Percentiles rank a stretch among this genome's conserved stretches.
phyloP scores from a whole-genome alignment of 2,888 invertebrate species.

The Polyploca ridens region DNA sequence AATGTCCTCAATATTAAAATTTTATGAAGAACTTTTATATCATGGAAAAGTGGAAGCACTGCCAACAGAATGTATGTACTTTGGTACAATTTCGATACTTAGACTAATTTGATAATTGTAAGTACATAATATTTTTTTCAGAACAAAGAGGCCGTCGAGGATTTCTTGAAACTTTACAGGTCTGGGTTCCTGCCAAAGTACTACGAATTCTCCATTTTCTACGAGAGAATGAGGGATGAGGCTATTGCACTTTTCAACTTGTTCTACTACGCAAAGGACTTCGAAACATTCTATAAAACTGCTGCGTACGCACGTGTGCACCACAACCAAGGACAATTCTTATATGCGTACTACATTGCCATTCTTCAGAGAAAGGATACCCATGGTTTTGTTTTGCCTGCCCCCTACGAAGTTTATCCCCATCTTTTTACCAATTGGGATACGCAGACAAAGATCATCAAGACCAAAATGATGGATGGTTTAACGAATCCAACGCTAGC shows the following conservation, averaged over 20 bases:
- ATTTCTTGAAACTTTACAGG: conserved; percentile 69
- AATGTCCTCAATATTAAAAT: no score
- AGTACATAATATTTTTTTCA: conserved; percentile 39
- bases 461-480: conserved; percentile 70
- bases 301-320: conserved; percentile 83
- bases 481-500: conserved; percentile 54
- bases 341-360: conserved; percentile 86
- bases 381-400: conserved; percentile 84
- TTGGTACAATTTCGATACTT: no score
- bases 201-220: conserved; percentile 80
- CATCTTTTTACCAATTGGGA: conserved; percentile 86
- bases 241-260: conserved; percentile 82
- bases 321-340: conserved; percentile 86
- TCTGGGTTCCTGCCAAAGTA: conserved; percentile 77
- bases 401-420: conserved; percentile 88
- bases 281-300: conserved; percentile 84
- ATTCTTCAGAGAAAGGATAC: conserved; percentile 85
- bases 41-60: no score
- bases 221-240: conserved; percentile 73
- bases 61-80: no score
- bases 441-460: conserved; percentile 73
- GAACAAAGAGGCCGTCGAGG: conserved; percentile 72
- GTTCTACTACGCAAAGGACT: conserved; percentile 85
- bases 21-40: no score
- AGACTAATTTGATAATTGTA: neutral